phyloP scores from a whole-genome alignment of 2,888 invertebrate genomes.

The Acleris sparsana region DNA sequence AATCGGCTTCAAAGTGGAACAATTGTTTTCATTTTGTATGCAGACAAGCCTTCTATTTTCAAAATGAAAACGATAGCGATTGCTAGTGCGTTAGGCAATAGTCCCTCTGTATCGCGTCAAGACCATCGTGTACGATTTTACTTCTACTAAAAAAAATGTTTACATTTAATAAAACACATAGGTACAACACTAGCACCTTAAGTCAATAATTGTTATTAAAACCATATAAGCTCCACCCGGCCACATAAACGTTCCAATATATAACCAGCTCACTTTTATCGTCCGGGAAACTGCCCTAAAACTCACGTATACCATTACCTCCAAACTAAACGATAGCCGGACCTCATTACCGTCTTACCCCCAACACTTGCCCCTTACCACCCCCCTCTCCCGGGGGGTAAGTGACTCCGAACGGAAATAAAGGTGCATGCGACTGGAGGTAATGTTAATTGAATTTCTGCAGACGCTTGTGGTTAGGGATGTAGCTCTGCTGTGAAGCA shows the following conservation, averaged over 20 bases:
- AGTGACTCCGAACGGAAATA: conserved; percentile 84
- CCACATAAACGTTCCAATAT: background rate
- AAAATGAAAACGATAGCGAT: too few relatives aligned
- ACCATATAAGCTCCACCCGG: conserved; percentile 4
- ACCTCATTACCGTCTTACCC: conserved; percentile 79
- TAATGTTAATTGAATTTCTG: conserved; percentile 85
- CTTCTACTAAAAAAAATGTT: too few relatives aligned
- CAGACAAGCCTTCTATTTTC: too few relatives aligned
- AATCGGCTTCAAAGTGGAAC: too few relatives aligned
- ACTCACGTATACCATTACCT: conserved; percentile 80
- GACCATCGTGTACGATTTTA: too few relatives aligned
- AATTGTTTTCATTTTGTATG: too few relatives aligned
- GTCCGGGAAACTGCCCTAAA: conserved; percentile 41
- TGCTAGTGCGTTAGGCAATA: too few relatives aligned
- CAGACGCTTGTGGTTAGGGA: conserved; percentile 71
- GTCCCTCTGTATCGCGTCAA: too few relatives aligned
- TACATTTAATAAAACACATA: too few relatives aligned
- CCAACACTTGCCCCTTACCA: conserved; percentile 19
- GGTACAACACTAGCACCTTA: too few relatives aligned
- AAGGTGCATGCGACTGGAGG: conserved; percentile 84
- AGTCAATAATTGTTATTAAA: conserved; percentile 10
- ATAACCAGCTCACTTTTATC: conserved; percentile 13
- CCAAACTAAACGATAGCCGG: conserved; percentile 81
- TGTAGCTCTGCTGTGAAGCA: conserved; percentile 39
- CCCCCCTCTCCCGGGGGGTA: conserved; percentile 52